A percentile compares a stretch with the other conserved stretches of the same genome.
Conservation (phyloP, 2,797 vertebrate genomes). For the Podarcis siculus region DNA sequence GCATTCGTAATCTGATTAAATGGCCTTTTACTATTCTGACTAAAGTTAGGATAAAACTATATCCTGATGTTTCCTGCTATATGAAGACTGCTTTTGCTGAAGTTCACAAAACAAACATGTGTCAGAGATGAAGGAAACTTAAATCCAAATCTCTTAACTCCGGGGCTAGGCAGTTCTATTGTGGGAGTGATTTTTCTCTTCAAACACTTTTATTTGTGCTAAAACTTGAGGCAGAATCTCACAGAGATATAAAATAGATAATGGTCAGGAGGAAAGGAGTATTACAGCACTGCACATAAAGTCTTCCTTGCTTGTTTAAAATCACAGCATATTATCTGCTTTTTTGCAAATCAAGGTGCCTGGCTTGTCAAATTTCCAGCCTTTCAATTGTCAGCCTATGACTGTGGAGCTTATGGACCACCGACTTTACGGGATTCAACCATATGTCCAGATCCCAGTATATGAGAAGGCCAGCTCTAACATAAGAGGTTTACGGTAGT, state of each 20-base stretch:
- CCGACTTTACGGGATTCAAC: constrained; percentile 72
- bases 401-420: constrained; percentile 72
- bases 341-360: constrained; percentile 72
- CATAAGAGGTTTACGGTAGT: constrained; percentile 77
- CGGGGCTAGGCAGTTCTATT: constrained; percentile 18
- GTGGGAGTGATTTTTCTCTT: constrained; percentile 41
- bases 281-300: constrained; percentile 44
- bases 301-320: constrained; percentile 58
- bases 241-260: constrained; percentile 58
- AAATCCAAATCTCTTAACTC: not conserved
- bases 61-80: constrained; percentile 37
- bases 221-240: constrained; percentile 50
- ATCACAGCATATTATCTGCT: constrained; percentile 61
- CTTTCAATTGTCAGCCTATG: constrained; percentile 67
- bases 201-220: constrained; percentile 43
- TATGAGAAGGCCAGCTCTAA: constrained; percentile 75
- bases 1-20: constrained; percentile 12
- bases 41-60: constrained; percentile 21
- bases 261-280: constrained; percentile 34
- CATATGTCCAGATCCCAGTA: constrained; percentile 71
- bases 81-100: constrained; percentile 32
- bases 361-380: constrained; percentile 75
- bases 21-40: constrained; percentile 28
- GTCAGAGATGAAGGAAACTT: constrained; percentile 30
- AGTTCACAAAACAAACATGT: constrained; percentile 43